Evolutionary conservation across 2,888 invertebrate species (phyloP), one percentile per base, ranked within the genome.

Genomic region (Tipula vernalis): DNA sequence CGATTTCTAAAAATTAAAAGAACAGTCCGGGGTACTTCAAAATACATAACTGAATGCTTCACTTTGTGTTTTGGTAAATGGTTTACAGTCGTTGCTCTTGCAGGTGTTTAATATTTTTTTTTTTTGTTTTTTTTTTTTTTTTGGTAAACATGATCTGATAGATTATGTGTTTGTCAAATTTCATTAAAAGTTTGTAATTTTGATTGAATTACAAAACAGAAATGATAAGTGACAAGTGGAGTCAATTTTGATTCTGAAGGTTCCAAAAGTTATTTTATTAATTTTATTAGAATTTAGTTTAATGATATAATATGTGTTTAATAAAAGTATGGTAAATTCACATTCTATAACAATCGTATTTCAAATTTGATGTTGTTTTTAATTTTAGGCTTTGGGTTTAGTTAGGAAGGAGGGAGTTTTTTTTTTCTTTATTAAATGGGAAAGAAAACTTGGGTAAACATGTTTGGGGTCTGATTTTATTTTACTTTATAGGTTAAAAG

Each of bases 221-320:
- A 71, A 71, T 71, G 71, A 71, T 10, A 28, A 71, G 71, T 71
- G 71, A 71, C 71, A 71, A 71, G 28, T 28, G 71, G 28, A 71
- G 28, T 71, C 2, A 71, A 71, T 71, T 71, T 71, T 71, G 71
- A 71, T 71, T 71, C 71, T 18, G 28, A 71, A 18, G 71, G 71
- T 71, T 71, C 71, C 71, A 71, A 71, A 71, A 71, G 71, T 71
- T 71, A 71, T 71, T 71, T 71, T 71, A 71, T 71, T 71, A 71
- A 51, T 51, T 51, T 51, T 51, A 51, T 51, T 71, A 71, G 71
- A 71, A 8, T 28, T 28, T 28, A 71, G 13, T 71, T 57, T 57
- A 57, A 57, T 39, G 6, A 39, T 39, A 39, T 71, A 71, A 71
- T 71, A 71, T 71, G 71, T 71, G 71, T 71, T 71, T 71, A 71